A percentile compares a stretch with the other conserved stretches of the same genome.
These are phyloP conservation scores for Pseudanteris insignis DNA, from an alignment of 2,888 invertebrate genomes.

Conservation along the genomic window DNA sequence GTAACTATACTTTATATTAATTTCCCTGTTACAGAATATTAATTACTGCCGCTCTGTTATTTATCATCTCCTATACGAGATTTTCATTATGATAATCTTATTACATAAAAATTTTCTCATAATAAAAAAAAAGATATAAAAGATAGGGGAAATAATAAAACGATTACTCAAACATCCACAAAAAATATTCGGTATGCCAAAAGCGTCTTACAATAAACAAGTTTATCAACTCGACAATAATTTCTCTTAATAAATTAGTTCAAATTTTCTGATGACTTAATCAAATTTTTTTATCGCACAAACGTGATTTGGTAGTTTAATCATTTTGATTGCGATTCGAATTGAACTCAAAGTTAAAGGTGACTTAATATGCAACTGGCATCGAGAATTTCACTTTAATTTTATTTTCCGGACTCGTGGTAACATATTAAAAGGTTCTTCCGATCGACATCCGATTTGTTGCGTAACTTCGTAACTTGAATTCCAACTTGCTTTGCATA, in stretches of 20 bases:
- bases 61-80: no score
- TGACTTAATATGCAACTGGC: slow-evolving; percentile 35
- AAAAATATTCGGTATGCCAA: no score
- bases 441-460: slow-evolving; percentile 22
- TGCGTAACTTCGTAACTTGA: slow-evolving; percentile 8
- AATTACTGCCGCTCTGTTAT: no score
- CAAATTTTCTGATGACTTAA: slow-evolving; percentile 13
- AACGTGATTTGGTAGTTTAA: slow-evolving; percentile 28
- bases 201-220: no score
- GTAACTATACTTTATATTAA: no score
- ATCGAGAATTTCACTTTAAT: slow-evolving; percentile 41
- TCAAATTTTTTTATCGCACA: slow-evolving; percentile 15
- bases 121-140: no score
- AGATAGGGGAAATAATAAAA: no score
- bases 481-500: slow-evolving; percentile 14
- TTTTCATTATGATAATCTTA: no score
- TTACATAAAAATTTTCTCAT: no score
- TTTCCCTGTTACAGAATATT: no score
- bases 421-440: slow-evolving; percentile 30
- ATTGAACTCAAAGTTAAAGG: slow-evolving; percentile 20
- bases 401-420: slow-evolving; percentile 39
- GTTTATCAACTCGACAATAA: neutral
- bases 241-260: slow-evolving; percentile 10
- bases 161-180: no score
- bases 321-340: slow-evolving; percentile 6